Evolutionary conservation across 2,797 vertebrate species (phyloP).

Genomic region (Chromobotia macracanthus): DNA sequence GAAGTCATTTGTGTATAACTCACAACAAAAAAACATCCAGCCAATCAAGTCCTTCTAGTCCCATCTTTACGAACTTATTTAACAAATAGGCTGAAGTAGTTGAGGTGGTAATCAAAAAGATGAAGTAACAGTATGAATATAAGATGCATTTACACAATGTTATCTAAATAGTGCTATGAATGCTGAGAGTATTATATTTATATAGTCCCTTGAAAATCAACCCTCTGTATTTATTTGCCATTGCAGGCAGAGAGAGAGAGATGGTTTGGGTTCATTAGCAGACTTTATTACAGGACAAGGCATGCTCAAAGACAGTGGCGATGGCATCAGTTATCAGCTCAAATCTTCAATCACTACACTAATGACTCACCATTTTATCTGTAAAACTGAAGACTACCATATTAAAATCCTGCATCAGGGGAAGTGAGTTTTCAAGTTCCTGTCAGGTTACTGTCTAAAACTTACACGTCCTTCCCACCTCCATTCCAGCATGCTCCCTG

Average conservation of each 20-base stretch:
- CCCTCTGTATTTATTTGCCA: too few relatives aligned
- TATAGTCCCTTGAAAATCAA: too few relatives aligned
- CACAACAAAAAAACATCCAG: not conserved
- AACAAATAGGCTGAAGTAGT: not conserved
- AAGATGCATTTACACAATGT: too few relatives aligned
- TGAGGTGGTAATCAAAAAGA: not conserved
- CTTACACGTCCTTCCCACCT: not conserved
- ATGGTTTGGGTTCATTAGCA: too few relatives aligned
- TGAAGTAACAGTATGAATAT: not conserved
- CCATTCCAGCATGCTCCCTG: not conserved
- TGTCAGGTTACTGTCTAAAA: constrained; percentile 1
- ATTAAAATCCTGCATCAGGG: not conserved
- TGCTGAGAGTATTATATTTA: too few relatives aligned
- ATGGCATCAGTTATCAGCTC: not conserved
- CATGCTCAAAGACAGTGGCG: too few relatives aligned
- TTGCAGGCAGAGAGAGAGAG: too few relatives aligned
- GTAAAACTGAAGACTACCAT: not conserved
- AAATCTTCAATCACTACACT: not conserved
- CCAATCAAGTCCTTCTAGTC: not conserved
- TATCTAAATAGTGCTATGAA: too few relatives aligned
- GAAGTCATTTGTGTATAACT: constrained; percentile 17
- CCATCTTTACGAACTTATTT: not conserved
- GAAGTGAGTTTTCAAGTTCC: not conserved
- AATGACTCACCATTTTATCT: not conserved
- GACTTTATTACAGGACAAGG: too few relatives aligned